Percentiles rank a stretch among this genome's conserved stretches.
phyloP scores from a whole-genome alignment of 1,140 invertebrate genomes.

The Ditylenchus dipsaci region DNA sequence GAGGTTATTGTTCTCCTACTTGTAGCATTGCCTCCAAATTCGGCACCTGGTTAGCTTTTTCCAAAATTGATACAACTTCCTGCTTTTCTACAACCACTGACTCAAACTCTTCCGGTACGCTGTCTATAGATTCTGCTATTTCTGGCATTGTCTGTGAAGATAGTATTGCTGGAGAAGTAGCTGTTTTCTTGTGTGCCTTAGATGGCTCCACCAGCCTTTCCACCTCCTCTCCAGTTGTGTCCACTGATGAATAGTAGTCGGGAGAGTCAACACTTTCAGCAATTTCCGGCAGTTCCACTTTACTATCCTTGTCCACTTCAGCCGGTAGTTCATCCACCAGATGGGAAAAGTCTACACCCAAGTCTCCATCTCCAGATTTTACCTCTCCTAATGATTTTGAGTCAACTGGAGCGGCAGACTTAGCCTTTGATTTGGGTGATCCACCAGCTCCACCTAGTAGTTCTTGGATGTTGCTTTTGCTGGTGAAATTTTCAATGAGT shows the following conservation, averaged over 20 bases:
- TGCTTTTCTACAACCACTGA: not conserved
- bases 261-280: slow-evolving; percentile 26
- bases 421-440: not conserved
- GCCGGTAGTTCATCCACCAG: slow-evolving; percentile 38
- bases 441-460: not conserved
- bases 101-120: slow-evolving; percentile 24
- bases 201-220: not conserved
- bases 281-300: slow-evolving; percentile 24
- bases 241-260: slow-evolving; percentile 42
- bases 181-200: slow-evolving; percentile 8
- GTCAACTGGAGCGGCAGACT: not conserved
- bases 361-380: slow-evolving; percentile 43
- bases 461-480: slow-evolving; percentile 17
- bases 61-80: slow-evolving; percentile 12
- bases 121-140: slow-evolving; percentile 40
- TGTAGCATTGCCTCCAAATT: slow-evolving; percentile 14
- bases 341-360: slow-evolving; percentile 47
- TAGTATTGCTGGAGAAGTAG: slow-evolving; percentile 1
- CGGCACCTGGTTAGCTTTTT: slow-evolving; percentile 25
- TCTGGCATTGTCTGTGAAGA: slow-evolving; percentile 25
- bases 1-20: slow-evolving; percentile 1
- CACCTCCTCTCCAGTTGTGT: not conserved
- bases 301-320: slow-evolving; percentile 24
- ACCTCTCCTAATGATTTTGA: slow-evolving; percentile 2
- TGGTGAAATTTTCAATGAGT: slow-evolving; percentile 53